Evolutionary conservation across 2,113 vertebrate genomes (phyloP).

Genomic region (Ornithorhynchus anatinus): DNA sequence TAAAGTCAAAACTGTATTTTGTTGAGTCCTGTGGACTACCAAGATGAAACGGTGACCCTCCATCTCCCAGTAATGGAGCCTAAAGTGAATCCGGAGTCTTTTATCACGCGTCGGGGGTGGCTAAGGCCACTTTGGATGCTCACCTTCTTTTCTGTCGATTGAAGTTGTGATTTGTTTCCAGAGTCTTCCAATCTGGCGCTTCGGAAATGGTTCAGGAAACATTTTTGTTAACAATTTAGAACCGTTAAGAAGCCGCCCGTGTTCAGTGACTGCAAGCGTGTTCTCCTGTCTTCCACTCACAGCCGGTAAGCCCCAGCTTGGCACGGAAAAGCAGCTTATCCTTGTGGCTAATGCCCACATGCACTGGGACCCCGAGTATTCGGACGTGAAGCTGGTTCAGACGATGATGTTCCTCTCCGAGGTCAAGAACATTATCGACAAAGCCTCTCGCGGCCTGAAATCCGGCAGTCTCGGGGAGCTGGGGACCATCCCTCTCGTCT

Average conservation of each 20-base stretch:
- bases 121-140: too few relatives aligned
- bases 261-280: neutral
- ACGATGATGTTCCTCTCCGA: constrained; percentile 99
- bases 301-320: constrained; percentile 90
- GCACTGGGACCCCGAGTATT: constrained; percentile 99
- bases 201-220: too few relatives aligned
- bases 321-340: constrained; percentile 93
- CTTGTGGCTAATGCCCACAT: constrained; percentile 97
- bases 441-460: constrained; percentile 92
- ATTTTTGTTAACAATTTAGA: too few relatives aligned
- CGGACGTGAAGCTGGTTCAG: constrained; percentile 96
- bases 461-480: constrained; percentile 86
- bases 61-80: too few relatives aligned
- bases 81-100: too few relatives aligned
- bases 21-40: too few relatives aligned
- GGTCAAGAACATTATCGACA: constrained; percentile 97
- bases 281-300: constrained; percentile 47
- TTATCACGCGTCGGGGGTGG: too few relatives aligned
- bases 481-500: constrained; percentile 92
- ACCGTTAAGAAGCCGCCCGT: too few relatives aligned
- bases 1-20: constrained; percentile 3
- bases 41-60: too few relatives aligned
- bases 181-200: too few relatives aligned
- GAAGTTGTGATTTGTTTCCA: too few relatives aligned
- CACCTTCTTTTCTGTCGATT: too few relatives aligned